Conservation (phyloP, 2,888 invertebrate species). For the Rambutsinella grinnellia region DNA sequence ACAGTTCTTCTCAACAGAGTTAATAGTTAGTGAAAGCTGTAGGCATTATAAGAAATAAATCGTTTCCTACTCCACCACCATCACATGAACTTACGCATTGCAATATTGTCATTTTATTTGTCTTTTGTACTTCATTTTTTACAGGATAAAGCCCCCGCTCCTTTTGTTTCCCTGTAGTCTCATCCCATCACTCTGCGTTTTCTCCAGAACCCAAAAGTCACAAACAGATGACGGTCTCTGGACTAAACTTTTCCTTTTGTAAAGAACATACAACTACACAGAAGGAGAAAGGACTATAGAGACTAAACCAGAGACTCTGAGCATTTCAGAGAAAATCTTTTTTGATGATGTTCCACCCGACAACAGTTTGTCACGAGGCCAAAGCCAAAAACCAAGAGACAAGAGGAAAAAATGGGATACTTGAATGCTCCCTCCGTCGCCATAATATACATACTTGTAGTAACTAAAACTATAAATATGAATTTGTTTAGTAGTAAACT, state of each 20-base stretch:
- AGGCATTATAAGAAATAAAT: no score
- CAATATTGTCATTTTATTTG: background rate
- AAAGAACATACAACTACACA: background rate
- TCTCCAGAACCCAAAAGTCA: slow-evolving; percentile 44
- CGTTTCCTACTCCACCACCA: no score
- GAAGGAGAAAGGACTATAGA: background rate
- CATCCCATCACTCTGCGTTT: background rate
- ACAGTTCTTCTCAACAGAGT: no score
- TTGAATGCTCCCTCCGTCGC: background rate
- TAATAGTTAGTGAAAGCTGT: no score
- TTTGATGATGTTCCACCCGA: slow-evolving; percentile 2
- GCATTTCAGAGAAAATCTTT: no score
- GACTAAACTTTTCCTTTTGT: background rate
- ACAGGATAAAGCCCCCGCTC: background rate
- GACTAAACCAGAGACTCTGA: no score
- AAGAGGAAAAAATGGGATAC: slow-evolving; percentile 5
- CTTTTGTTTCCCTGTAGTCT: background rate
- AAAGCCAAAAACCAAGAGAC: background rate
- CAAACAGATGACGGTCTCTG: slow-evolving; percentile 56
- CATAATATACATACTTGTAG: background rate
- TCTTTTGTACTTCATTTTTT: background rate
- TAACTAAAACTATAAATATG: no score
- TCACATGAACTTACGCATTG: background rate
- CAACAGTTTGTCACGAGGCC: slow-evolving; percentile 26
- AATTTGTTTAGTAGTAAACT: background rate